These are phyloP conservation scores for Mesocentrotus franciscanus DNA, from an alignment of 53 echinoderm and acorn worm species.

Conservation along the genomic window DNA sequence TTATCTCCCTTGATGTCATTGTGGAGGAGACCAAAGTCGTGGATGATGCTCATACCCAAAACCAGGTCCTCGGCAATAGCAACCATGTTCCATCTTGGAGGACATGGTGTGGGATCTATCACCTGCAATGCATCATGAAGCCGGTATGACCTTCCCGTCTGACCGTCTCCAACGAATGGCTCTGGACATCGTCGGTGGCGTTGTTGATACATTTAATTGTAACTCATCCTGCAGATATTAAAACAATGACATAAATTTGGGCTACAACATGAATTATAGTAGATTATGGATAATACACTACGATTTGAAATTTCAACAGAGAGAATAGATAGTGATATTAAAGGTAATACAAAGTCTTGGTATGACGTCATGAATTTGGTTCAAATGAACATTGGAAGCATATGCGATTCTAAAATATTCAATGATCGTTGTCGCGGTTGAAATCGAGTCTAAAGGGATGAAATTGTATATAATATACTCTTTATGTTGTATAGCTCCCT, in stretches of 20 bases:
- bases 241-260: no score
- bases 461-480: no score
- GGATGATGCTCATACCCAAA: not conserved
- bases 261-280: no score
- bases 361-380: no score
- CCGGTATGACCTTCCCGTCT: not conserved
- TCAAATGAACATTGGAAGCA: no score
- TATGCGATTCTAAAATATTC: no score
- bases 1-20: constrained; percentile 22
- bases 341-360: no score
- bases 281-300: not conserved
- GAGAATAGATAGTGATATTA: not conserved
- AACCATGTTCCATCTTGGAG: not conserved
- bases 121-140: not conserved
- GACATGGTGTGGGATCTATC: not conserved
- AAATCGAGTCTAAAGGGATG: no score
- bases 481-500: no score
- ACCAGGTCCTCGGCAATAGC: not conserved
- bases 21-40: not conserved
- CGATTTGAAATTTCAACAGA: not conserved
- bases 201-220: not conserved
- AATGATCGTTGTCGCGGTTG: no score
- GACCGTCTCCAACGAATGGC: not conserved
- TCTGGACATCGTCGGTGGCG: not conserved
- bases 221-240: not conserved